Percentiles rank a stretch among this genome's conserved stretches.
phyloP scores from a whole-genome alignment of 1,140 invertebrate species.

The Caligus rogercresseyi region DNA sequence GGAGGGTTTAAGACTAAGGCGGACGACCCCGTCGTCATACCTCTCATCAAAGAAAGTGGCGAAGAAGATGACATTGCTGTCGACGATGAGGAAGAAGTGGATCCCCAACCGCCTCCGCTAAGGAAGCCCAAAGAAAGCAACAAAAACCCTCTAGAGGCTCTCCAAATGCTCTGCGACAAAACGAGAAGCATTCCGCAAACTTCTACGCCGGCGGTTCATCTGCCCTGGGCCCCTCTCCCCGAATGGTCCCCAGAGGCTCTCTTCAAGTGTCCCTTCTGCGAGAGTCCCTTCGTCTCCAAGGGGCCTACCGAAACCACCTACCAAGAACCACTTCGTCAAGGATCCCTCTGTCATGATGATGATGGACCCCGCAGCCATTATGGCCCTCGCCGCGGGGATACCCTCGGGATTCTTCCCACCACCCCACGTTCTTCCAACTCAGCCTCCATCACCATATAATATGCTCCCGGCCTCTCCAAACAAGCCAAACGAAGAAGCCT shows the following conservation, averaged over 20 bases:
- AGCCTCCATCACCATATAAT: no score
- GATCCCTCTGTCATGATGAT: conserved; percentile 43
- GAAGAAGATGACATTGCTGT: neutral
- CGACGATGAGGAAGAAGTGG: neutral
- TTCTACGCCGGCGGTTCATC: conserved; percentile 9
- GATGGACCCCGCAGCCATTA: conserved; percentile 35
- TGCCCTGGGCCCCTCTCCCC: conserved; percentile 78
- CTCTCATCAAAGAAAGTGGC: conserved; percentile 24
- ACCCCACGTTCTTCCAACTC: conserved; percentile 24
- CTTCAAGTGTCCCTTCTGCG: conserved; percentile 89
- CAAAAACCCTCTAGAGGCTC: conserved; percentile 57
- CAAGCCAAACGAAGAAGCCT: conserved; percentile 45
- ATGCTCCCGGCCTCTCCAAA: no score
- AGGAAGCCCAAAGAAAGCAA: neutral
- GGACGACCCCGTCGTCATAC: conserved; percentile 34
- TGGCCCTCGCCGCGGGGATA: conserved; percentile 28
- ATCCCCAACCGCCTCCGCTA: neutral
- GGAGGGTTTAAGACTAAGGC: neutral
- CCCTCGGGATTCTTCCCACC: conserved; percentile 30
- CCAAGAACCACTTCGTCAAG: conserved; percentile 87
- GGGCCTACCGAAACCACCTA: conserved; percentile 84
- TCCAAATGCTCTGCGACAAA: conserved; percentile 83
- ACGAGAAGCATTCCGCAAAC: conserved; percentile 41
- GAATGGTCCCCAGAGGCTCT: conserved; percentile 44
- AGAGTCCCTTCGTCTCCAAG: conserved; percentile 86